These are phyloP conservation scores for Zygaena filipendulae DNA, from an alignment of 2,888 invertebrate species.

Conservation along the genomic window DNA sequence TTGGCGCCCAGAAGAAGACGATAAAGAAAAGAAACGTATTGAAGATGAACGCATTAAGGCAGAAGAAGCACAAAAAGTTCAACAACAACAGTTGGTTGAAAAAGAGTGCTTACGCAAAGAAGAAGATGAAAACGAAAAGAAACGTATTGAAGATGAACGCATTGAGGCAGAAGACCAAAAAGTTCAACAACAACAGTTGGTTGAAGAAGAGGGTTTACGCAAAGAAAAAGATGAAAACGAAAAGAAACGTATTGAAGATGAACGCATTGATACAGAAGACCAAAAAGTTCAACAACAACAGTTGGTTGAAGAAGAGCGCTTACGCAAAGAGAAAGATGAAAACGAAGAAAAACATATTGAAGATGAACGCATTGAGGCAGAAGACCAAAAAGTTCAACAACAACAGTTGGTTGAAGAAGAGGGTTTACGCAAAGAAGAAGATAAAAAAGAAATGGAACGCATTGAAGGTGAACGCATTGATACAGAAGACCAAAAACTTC, in stretches of 20 bases:
- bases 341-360: constrained; percentile 6
- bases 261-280: background rate
- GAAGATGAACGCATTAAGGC: no score
- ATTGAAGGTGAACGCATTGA: no score
- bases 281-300: background rate
- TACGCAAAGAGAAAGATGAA: background rate
- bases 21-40: constrained; percentile 13
- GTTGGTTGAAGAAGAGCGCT: background rate
- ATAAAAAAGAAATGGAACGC: no score
- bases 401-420: no score
- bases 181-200: constrained; percentile 11
- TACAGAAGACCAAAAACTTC: no score
- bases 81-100: no score
- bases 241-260: constrained; percentile 8
- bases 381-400: no score
- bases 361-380: constrained; percentile 2
- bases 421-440: no score
- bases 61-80: no score
- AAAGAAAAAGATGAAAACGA: constrained; percentile 11
- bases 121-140: constrained; percentile 12
- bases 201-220: constrained; percentile 1
- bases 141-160: constrained; percentile 10
- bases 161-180: constrained; percentile 10
- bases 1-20: constrained; percentile 11
- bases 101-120: constrained; percentile 8